Evolutionary conservation across 2,888 invertebrate species (phyloP).

Genomic region (Himalopsyche kuldschensis): DNA sequence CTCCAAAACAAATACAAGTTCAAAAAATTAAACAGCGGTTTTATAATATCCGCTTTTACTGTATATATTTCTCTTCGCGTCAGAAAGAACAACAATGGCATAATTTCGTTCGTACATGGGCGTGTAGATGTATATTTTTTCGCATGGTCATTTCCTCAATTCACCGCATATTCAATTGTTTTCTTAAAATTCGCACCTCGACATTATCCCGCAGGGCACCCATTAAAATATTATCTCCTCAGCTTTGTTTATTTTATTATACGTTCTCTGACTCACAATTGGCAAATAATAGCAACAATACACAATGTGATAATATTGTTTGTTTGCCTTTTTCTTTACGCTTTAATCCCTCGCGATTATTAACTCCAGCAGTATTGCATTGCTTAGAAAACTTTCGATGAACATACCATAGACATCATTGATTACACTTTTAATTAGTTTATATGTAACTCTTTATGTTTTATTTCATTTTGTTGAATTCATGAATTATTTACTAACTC

Average conservation of each 20-base stretch:
- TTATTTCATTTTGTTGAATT: too few relatives aligned
- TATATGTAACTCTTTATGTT: too few relatives aligned
- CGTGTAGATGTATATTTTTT: neutral
- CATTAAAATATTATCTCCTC: neutral
- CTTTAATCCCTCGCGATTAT: neutral
- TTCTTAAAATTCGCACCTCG: neutral
- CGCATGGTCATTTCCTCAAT: neutral
- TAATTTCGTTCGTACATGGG: too few relatives aligned
- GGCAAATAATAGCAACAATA: neutral
- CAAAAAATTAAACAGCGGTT: too few relatives aligned
- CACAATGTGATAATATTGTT: neutral
- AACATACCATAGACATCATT: too few relatives aligned
- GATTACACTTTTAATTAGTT: too few relatives aligned
- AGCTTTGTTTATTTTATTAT: neutral
- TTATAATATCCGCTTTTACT: too few relatives aligned
- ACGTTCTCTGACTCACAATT: neutral
- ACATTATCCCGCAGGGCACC: neutral
- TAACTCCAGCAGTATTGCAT: neutral
- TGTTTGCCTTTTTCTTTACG: neutral
- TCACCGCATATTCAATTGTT: neutral
- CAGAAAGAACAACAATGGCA: too few relatives aligned
- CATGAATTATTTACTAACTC: too few relatives aligned
- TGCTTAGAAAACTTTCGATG: neutral
- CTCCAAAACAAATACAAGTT: too few relatives aligned
- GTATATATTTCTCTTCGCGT: too few relatives aligned